Percentiles rank a stretch among this genome's conserved stretches.
These are phyloP conservation scores for Calidris pugnax DNA, from an alignment of 2,113 vertebrate species.

Conservation along the genomic window DNA sequence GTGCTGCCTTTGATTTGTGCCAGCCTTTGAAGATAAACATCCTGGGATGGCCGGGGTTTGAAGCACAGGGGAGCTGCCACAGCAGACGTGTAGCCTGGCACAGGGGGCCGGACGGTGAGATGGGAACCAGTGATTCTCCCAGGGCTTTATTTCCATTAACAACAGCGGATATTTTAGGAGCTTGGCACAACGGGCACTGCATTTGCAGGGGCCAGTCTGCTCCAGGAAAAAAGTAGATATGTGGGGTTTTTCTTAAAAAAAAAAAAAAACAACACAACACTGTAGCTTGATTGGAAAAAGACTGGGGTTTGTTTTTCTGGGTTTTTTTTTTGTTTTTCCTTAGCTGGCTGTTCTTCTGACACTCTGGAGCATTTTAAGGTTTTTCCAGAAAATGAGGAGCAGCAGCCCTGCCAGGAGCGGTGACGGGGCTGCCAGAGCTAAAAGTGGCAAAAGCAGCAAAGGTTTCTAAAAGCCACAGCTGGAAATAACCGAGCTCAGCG, in stretches of 20 bases:
- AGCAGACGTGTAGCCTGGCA: accelerated
- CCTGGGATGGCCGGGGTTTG: not conserved
- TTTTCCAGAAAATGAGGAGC: slow-evolving; percentile 40
- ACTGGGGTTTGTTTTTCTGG: not conserved
- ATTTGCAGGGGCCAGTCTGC: not conserved
- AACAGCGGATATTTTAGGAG: slow-evolving; percentile 20
- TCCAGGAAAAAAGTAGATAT: not conserved
- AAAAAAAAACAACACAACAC: not conserved
- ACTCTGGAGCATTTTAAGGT: not conserved
- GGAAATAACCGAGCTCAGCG: not conserved
- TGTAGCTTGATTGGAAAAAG: slow-evolving; percentile 7
- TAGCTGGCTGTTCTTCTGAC: not conserved
- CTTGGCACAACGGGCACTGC: not conserved
- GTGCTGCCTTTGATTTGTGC: not conserved
- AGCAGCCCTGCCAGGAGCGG: not conserved
- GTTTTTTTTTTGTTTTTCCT: not conserved
- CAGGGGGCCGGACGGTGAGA: not conserved
- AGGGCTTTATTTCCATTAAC: slow-evolving; percentile 1
- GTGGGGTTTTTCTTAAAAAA: not conserved
- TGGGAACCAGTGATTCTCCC: not conserved
- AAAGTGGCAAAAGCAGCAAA: not conserved
- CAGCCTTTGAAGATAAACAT: not conserved
- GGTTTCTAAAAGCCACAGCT: slow-evolving; percentile 45
- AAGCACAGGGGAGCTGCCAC: not conserved
- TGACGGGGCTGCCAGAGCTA: not conserved